These are phyloP conservation scores for Odontamblyopus rebecca DNA, from an alignment of 2,797 vertebrate genomes.

Conservation along the genomic window DNA sequence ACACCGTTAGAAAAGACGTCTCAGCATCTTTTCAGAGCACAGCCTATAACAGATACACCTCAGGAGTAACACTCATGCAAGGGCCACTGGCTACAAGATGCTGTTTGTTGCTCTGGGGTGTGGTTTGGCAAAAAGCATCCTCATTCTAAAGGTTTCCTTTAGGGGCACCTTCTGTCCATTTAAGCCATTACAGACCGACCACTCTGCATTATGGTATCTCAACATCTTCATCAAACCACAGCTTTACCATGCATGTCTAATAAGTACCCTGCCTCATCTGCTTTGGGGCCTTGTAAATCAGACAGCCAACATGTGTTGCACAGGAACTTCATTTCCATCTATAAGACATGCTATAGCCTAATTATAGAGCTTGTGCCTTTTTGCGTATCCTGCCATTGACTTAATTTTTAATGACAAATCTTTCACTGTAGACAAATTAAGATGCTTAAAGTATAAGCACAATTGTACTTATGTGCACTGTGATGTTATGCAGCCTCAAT, in stretches of 20 bases:
- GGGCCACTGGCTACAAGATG: slow-evolving; percentile 55
- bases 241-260: slow-evolving; percentile 18
- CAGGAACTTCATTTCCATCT: slow-evolving; percentile 36
- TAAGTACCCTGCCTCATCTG: slow-evolving; percentile 23
- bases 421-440: background rate
- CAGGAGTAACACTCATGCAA: slow-evolving; percentile 19
- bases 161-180: slow-evolving; percentile 28
- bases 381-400: background rate
- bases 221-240: slow-evolving; percentile 7
- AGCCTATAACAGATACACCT: background rate
- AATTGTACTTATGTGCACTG: background rate
- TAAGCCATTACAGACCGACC: slow-evolving; percentile 46
- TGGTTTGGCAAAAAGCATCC: slow-evolving; percentile 59
- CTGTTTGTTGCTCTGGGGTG: slow-evolving; percentile 66
- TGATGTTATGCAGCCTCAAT: background rate
- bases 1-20: background rate
- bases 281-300: slow-evolving; percentile 46
- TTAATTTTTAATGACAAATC: background rate
- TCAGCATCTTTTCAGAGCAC: slow-evolving; percentile 11
- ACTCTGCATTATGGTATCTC: slow-evolving; percentile 28
- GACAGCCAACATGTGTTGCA: slow-evolving; percentile 60
- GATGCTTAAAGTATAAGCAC: slow-evolving; percentile 9
- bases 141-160: slow-evolving; percentile 27
- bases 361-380: background rate
- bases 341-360: slow-evolving; percentile 14